These are phyloP conservation scores for Euplexia lucipara DNA, from an alignment of 2,888 invertebrate species.

Conservation along the genomic window DNA sequence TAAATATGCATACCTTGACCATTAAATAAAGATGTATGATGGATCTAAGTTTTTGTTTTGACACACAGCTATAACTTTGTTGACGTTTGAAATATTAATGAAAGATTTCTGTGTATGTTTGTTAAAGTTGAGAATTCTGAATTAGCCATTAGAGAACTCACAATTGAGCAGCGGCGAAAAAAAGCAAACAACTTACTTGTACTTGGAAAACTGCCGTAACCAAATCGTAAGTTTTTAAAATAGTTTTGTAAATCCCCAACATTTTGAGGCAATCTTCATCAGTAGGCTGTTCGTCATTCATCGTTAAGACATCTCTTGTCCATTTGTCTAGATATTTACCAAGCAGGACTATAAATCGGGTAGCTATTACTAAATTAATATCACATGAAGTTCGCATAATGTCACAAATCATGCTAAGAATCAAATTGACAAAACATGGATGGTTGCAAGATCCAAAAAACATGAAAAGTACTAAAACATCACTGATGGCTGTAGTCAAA, in stretches of 20 bases:
- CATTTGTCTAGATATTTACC: conserved; percentile 6
- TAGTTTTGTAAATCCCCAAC: conserved; percentile 1
- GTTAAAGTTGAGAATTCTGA: too few species aligned
- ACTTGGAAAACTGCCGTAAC: background rate
- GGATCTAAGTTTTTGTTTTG: too few species aligned
- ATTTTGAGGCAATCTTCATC: conserved; percentile 1
- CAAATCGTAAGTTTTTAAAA: conserved; percentile 1
- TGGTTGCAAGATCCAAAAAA: background rate
- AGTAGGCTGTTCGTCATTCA: background rate
- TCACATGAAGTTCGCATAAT: background rate
- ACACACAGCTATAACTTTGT: too few species aligned
- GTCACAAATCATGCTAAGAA: background rate
- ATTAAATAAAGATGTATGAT: too few species aligned
- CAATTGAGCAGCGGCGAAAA: too few species aligned
- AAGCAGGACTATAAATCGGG: conserved; percentile 10
- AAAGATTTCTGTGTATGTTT: too few species aligned
- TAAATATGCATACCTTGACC: too few species aligned
- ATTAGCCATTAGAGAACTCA: too few species aligned
- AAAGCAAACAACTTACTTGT: conserved; percentile 6
- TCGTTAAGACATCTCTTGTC: background rate
- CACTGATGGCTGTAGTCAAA: background rate
- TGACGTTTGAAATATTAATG: too few species aligned
- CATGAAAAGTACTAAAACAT: background rate
- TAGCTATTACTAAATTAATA: background rate
- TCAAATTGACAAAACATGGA: background rate